phyloP scores from a whole-genome alignment of 2,797 vertebrate genomes.

The Ctenochaetus hawaiiensis region DNA sequence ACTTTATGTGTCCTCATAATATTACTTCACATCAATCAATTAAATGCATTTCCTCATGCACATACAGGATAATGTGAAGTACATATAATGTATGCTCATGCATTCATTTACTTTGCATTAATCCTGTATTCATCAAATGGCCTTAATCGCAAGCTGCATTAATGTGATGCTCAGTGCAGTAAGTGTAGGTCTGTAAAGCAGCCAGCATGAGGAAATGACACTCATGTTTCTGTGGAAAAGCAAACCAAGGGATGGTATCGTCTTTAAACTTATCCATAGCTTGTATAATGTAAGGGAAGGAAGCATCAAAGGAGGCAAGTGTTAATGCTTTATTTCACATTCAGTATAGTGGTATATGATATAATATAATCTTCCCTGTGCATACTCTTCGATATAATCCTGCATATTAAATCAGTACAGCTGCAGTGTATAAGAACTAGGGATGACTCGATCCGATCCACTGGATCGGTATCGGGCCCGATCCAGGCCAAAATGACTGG shows the following conservation, averaged over 20 bases:
- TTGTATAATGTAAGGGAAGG: conserved; percentile 24
- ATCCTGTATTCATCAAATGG: conserved; percentile 4
- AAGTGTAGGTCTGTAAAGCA: conserved; percentile 15
- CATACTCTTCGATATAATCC: conserved; percentile 5
- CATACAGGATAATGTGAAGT: not conserved
- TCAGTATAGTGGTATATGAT: conserved; percentile 35
- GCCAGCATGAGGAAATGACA: conserved; percentile 15
- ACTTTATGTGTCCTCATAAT: not conserved
- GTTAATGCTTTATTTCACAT: conserved; percentile 46
- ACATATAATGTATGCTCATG: not conserved
- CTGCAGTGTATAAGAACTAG: not conserved
- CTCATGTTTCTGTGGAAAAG: not conserved
- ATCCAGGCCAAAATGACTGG: too few species aligned
- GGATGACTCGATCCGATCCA: too few species aligned
- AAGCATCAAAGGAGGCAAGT: conserved; percentile 44
- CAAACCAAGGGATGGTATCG: not conserved
- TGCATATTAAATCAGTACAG: conserved; percentile 27
- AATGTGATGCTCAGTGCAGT: conserved; percentile 30
- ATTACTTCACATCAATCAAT: conserved; percentile 15
- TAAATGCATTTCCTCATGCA: not conserved
- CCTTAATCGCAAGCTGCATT: conserved; percentile 14
- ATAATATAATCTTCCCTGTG: conserved; percentile 4
- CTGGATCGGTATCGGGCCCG: too few species aligned
- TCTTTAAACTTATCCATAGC: conserved; percentile 43
- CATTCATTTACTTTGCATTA: conserved; percentile 37